Base-by-base conservation (phyloP, 1,140 invertebrate species). In the Eufriesea mexicana region DNA sequence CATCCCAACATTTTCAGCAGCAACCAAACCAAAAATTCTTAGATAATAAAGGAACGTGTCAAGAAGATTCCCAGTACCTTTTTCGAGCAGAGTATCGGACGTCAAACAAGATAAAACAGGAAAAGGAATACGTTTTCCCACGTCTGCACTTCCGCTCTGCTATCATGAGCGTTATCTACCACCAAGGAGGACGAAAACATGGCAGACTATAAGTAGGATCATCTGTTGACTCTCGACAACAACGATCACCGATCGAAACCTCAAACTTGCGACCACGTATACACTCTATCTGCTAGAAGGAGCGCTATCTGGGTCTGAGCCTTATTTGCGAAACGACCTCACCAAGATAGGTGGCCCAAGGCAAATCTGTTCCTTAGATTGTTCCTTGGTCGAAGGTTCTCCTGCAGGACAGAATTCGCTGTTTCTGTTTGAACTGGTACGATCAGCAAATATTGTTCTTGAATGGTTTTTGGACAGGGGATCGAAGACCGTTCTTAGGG, bases 311-410 rank as follows among this genome's bases (percentile, higher is more conserved):
- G 9, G 1, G 42, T 5, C 20, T 28, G 49, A 49, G 2, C 0
- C 45, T 25, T 79, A 79, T 79, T 79, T 79, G 77, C 55, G 16
- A 61, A 79, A 70, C 67, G 67, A 28, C 20, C 49, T 49, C n/a
- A 77, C 14, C 28, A 8, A 28, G 16, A 28, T 35, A 20, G 28
- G 2, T 16, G 5, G 61, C 35, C 35, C 35, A 62, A 35, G 61
- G 10, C 61, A 28, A 49, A 9, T 9, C 8, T 2, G 9, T 49
- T 14, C 1, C 9, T 45, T 18, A 9, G 45, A 71, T n/a, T 7
- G 20, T 66, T 23, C 4, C 10, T 23, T 23, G 20, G 20, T 20
- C 4, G 9, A 23, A 42, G 9, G 18, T 45, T 45, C 5, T 1
- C 9, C 9, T 42, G 5, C 23, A 66, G 4, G 5, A 25, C 10